A percentile compares a stretch with the other conserved stretches of the same genome.
phyloP scores from a whole-genome alignment of 2,888 invertebrate genomes.

The Caenorhabditis becei region DNA sequence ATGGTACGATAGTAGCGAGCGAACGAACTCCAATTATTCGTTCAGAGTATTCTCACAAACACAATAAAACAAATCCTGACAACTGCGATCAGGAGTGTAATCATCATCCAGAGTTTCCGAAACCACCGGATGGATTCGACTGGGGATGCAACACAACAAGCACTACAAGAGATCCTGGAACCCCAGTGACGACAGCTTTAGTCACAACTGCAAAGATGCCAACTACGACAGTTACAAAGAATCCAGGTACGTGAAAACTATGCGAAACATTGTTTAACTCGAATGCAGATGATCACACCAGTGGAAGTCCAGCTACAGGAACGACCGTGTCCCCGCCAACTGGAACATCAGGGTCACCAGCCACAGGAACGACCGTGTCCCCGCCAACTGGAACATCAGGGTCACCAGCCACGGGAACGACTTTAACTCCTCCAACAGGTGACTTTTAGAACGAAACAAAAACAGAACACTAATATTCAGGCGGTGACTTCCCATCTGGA shows the following conservation, averaged over 20 bases:
- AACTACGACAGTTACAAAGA: no score
- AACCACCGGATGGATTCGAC: constrained; percentile 15
- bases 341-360: background rate
- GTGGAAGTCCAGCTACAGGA: constrained; percentile 5
- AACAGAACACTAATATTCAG: no score
- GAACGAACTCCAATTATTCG: background rate
- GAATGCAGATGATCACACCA: no score
- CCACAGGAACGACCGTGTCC: constrained; percentile 1
- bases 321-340: background rate
- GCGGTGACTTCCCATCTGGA: no score
- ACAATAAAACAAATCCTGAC: constrained; percentile 11
- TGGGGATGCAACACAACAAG: constrained; percentile 1
- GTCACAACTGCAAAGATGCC: background rate
- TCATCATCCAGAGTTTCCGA: constrained; percentile 38
- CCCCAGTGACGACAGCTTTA: background rate
- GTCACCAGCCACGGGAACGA: background rate
- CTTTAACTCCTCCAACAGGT: no score
- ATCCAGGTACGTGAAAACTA: no score
- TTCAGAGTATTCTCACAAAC: constrained; percentile 10
- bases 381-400: background rate
- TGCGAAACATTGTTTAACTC: no score
- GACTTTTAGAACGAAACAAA: no score
- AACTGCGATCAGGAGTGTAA: constrained; percentile 26
- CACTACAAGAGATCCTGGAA: constrained; percentile 14
- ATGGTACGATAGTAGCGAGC: background rate